Evolutionary conservation across 2,888 invertebrate species (phyloP).

Genomic region (Troilus luridus): DNA sequence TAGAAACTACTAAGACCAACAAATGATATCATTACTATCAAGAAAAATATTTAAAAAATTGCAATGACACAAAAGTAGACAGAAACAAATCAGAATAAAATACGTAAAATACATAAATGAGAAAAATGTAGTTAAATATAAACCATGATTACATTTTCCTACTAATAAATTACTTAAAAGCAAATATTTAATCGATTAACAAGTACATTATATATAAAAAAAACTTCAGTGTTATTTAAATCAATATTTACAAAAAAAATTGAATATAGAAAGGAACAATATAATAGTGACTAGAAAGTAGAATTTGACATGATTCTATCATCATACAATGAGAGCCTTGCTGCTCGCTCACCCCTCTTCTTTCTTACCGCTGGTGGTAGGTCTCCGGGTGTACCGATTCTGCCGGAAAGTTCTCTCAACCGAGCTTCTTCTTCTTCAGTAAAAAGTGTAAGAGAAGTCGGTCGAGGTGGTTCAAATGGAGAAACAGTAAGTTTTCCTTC

Average conservation of each 20-base stretch:
- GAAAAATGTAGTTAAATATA: not conserved
- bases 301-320: conserved; percentile 83
- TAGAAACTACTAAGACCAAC: not conserved
- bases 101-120: not conserved
- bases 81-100: not conserved
- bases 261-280: conserved; percentile 37
- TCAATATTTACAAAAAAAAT: conserved; percentile 31
- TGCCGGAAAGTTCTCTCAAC: conserved; percentile 79
- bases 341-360: conserved; percentile 76
- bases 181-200: not conserved
- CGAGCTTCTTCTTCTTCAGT: conserved; percentile 60
- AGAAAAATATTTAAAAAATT: not conserved
- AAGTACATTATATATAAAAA: not conserved
- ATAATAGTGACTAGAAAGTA: conserved; percentile 62
- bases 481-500: conserved; percentile 58
- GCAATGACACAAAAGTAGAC: not conserved
- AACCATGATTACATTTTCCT: not conserved
- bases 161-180: conserved; percentile 13
- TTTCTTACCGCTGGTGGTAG: conserved; percentile 83
- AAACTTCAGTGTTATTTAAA: conserved; percentile 13
- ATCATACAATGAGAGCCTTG: conserved; percentile 86
- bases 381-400: conserved; percentile 87
- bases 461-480: conserved; percentile 62
- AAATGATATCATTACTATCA: not conserved
- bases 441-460: conserved; percentile 61